phyloP scores from a whole-genome alignment of 2,797 vertebrate species.

The Petrocephalus schoutedeni region DNA sequence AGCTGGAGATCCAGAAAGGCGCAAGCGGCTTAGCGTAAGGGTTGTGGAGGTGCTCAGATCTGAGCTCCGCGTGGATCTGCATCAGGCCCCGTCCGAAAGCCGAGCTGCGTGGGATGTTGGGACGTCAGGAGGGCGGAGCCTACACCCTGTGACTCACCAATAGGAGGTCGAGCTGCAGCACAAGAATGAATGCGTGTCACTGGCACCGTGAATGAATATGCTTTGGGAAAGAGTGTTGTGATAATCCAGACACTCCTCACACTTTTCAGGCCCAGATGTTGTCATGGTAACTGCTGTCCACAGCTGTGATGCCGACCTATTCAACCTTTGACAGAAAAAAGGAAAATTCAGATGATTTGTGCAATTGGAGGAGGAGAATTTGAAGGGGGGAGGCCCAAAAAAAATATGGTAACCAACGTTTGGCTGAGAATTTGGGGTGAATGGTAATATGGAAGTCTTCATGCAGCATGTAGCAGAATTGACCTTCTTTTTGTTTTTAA shows the following conservation, averaged over 20 bases:
- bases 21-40: background rate
- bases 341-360: background rate
- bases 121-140: background rate
- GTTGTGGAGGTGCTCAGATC: background rate
- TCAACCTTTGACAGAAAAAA: background rate
- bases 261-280: background rate
- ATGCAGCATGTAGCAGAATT: background rate
- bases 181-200: background rate
- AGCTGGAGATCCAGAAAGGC: constrained; percentile 24
- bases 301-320: background rate
- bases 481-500: background rate
- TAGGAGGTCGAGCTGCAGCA: background rate
- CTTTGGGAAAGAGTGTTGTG: background rate
- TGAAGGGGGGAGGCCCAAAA: background rate
- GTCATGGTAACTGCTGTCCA: background rate
- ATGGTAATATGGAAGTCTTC: background rate
- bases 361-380: background rate
- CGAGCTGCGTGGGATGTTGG: background rate
- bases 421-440: too few species aligned
- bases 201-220: background rate
- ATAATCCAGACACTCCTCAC: background rate
- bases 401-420: background rate
- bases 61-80: background rate
- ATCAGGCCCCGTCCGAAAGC: background rate
- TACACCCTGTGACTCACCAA: background rate